These are phyloP conservation scores for Alcedo quadribrachys DNA, from an alignment of 2,797 vertebrate genomes.

Conservation along the genomic window DNA sequence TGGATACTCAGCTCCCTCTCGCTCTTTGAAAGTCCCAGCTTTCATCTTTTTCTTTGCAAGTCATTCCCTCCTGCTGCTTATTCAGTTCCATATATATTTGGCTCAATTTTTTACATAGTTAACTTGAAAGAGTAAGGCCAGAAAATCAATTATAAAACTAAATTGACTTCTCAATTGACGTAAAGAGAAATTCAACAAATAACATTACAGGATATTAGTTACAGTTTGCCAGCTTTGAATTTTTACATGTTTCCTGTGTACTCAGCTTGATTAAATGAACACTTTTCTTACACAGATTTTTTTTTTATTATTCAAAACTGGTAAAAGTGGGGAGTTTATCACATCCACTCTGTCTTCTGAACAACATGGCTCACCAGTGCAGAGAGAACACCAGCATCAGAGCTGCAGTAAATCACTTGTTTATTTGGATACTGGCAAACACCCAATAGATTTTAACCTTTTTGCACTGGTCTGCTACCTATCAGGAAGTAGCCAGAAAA, in stretches of 20 bases:
- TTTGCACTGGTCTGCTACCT: neutral
- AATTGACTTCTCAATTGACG: slow-evolving; percentile 71
- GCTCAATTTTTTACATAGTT: slow-evolving; percentile 55
- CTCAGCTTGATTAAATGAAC: slow-evolving; percentile 52
- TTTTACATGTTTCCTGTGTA: slow-evolving; percentile 41
- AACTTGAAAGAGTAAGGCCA: slow-evolving; percentile 70
- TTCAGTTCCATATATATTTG: slow-evolving; percentile 40
- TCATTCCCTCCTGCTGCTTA: slow-evolving; percentile 31
- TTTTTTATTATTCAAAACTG: slow-evolving; percentile 26
- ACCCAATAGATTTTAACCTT: neutral
- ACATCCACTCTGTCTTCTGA: neutral
- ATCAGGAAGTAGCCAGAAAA: neutral
- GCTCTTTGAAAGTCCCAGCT: slow-evolving; percentile 56
- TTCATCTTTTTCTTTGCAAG: slow-evolving; percentile 54
- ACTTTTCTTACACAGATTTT: slow-evolving; percentile 13
- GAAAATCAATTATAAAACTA: slow-evolving; percentile 73
- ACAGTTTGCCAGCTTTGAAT: slow-evolving; percentile 59
- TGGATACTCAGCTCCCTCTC: slow-evolving; percentile 6
- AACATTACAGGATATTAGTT: slow-evolving; percentile 69
- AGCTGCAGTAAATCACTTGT: neutral
- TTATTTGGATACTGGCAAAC: neutral
- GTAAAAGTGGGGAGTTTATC: slow-evolving; percentile 10
- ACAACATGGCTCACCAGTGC: neutral
- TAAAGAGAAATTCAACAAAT: slow-evolving; percentile 71
- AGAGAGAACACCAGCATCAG: neutral